Base-by-base conservation (phyloP, 2,797 vertebrate genomes). In the Trachurus trachurus region DNA sequence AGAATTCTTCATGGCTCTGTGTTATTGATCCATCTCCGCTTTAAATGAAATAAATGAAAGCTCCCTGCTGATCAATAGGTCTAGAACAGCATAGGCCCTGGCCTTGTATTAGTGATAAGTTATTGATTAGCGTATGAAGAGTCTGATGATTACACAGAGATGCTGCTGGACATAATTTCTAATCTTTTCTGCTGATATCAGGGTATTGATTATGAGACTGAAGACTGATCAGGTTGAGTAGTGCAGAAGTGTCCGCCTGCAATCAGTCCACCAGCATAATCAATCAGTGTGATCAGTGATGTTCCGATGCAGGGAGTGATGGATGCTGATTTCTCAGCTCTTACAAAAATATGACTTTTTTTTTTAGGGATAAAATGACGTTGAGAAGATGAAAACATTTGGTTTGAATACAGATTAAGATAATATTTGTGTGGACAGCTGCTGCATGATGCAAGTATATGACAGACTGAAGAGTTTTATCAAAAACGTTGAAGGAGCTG, bases 161-260 rank as follows among this genome's bases (percentile, higher is more conserved):
- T 56, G 59, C 76, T 61, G 59, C 73, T 81, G 80, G 71, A 76
- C 68, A 80, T 64, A 22, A 75, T 70, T 77, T 26, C 40, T 40
- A 52, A 75, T 81, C 52, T 81, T 82, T 45, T 45, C 39, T 49
- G 71, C 81, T 86, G 66, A 82, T 70, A 78, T 80, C 31, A 71
- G 31, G 49, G 1, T 76, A 88, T 85, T 63, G 84, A 89, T 85
- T 44, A 40, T 11, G 17, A 66, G 45, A 15, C 53, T 16, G 44
- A 47, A 68, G 76, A 49, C 11, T 58, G 61, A 73, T 80, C 0
- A 26, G 34, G 76, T 66, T 70, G 54, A 67, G 62, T 47, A 17
- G 62, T 31, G 40, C 45, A 34, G 50, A 56, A 61, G 42, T 59
- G 4, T 66, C 56, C 31, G 58, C 22, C 47, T 56, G 21, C 42